A percentile compares a stretch with the other conserved stretches of the same genome.
phyloP scores from a whole-genome alignment of 2,797 vertebrate species.

The Clarias fuscus region DNA sequence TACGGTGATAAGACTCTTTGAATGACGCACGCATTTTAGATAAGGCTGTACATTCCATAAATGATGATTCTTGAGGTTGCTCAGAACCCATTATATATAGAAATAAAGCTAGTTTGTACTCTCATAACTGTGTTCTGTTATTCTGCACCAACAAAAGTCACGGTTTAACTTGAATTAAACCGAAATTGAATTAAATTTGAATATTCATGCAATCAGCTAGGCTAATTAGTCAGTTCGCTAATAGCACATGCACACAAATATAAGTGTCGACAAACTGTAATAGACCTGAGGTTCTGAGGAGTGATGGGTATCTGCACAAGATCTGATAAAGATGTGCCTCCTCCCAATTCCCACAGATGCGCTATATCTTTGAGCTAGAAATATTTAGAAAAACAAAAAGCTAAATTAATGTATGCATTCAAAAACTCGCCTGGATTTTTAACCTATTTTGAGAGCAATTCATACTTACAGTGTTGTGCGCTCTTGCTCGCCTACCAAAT shows the following conservation, averaged over 20 bases:
- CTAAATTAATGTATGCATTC: not conserved
- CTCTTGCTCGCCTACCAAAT: constrained; percentile 86
- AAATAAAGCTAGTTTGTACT: too few species aligned
- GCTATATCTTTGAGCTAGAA: constrained; percentile 89
- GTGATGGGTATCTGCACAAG: constrained; percentile 88
- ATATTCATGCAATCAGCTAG: not conserved
- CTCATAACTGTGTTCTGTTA: too few species aligned
- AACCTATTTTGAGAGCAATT: not conserved
- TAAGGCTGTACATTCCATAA: too few species aligned
- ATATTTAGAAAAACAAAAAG: not conserved
- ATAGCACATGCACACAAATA: not conserved
- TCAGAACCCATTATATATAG: too few species aligned
- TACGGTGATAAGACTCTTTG: too few species aligned
- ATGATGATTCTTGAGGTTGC: too few species aligned
- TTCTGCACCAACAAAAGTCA: too few species aligned
- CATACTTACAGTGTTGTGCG: constrained; percentile 82
- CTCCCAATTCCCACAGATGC: constrained; percentile 96
- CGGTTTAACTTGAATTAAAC: too few species aligned
- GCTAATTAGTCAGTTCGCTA: not conserved
- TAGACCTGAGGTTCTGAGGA: constrained; percentile 78
- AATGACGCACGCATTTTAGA: too few species aligned
- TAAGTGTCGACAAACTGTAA: not conserved
- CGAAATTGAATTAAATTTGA: too few species aligned
- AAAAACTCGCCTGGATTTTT: not conserved
- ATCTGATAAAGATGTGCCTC: constrained; percentile 89